Percentiles rank a stretch among this genome's conserved stretches.
phyloP scores from a whole-genome alignment of 2,797 vertebrate species.

The Alca torda region DNA sequence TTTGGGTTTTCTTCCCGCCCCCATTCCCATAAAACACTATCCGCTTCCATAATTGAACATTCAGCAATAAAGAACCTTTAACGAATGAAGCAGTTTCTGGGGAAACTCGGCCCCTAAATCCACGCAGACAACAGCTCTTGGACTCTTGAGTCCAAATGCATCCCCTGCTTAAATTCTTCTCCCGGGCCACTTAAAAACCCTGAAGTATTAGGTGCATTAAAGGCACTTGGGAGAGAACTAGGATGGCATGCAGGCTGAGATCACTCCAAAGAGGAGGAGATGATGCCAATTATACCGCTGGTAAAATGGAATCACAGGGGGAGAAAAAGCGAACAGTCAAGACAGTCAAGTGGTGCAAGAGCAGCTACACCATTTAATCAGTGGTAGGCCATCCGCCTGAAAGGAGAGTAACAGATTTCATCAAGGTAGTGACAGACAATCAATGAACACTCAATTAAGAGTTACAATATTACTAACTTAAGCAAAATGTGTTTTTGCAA shows the following conservation, averaged over 20 bases:
- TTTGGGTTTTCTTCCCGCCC: not conserved
- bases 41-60: not conserved
- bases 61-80: constrained; percentile 9
- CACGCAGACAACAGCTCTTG: not conserved
- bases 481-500: constrained; percentile 26
- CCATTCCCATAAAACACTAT: not conserved
- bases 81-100: not conserved
- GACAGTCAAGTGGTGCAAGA: not conserved
- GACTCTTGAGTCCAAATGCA: not conserved
- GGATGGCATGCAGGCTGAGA: not conserved
- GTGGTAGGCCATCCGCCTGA: not conserved
- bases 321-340: not conserved
- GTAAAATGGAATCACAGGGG: constrained; percentile 16
- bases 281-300: constrained; percentile 19
- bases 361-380: not conserved
- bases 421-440: constrained; percentile 59
- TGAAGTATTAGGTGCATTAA: constrained; percentile 13
- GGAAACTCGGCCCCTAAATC: constrained; percentile 23
- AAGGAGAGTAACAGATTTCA: constrained; percentile 37
- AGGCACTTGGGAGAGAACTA: not conserved
- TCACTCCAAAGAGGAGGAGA: not conserved
- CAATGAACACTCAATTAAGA: constrained; percentile 72
- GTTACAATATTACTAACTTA: constrained; percentile 64
- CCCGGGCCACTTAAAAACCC: not conserved
- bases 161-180: not conserved